These are phyloP conservation scores for Dasypogon diadema DNA, from an alignment of 2,888 invertebrate genomes.

Conservation along the genomic window DNA sequence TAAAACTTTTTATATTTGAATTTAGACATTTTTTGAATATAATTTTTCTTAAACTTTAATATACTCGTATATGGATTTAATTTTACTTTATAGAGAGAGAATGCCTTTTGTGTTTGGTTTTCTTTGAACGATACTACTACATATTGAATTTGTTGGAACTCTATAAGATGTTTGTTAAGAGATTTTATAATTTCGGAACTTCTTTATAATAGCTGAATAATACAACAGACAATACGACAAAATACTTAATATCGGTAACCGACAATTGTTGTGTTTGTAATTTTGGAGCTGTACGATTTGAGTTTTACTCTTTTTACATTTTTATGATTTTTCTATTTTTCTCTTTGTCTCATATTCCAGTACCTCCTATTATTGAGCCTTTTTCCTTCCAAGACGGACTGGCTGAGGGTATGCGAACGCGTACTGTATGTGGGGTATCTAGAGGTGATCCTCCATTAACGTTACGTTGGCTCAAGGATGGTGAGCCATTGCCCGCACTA, in stretches of 20 bases:
- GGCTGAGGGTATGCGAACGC: slow-evolving; percentile 84
- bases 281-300: slow-evolving; percentile 36
- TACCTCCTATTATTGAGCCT: slow-evolving; percentile 88
- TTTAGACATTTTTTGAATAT: slow-evolving; percentile 47
- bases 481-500: slow-evolving; percentile 75
- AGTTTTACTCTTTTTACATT: slow-evolving; percentile 28
- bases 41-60: slow-evolving; percentile 34
- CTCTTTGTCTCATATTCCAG: slow-evolving; percentile 70
- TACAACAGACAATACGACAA: slow-evolving; percentile 6
- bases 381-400: slow-evolving; percentile 87
- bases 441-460: slow-evolving; percentile 84
- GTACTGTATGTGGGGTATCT: slow-evolving; percentile 84
- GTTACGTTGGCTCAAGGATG: slow-evolving; percentile 87
- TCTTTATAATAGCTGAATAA: not conserved
- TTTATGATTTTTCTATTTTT: slow-evolving; percentile 55
- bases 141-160: slow-evolving; percentile 42
- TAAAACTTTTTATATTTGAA: slow-evolving; percentile 42
- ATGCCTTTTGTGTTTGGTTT: slow-evolving; percentile 40
- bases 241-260: slow-evolving; percentile 5
- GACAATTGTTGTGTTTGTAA: slow-evolving; percentile 51
- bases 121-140: slow-evolving; percentile 38
- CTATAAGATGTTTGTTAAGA: slow-evolving; percentile 45
- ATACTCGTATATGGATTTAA: slow-evolving; percentile 38
- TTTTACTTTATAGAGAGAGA: slow-evolving; percentile 41
- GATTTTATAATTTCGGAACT: not conserved